phyloP scores from a whole-genome alignment of 2,888 invertebrate species.

The Allolobophora icterica region DNA sequence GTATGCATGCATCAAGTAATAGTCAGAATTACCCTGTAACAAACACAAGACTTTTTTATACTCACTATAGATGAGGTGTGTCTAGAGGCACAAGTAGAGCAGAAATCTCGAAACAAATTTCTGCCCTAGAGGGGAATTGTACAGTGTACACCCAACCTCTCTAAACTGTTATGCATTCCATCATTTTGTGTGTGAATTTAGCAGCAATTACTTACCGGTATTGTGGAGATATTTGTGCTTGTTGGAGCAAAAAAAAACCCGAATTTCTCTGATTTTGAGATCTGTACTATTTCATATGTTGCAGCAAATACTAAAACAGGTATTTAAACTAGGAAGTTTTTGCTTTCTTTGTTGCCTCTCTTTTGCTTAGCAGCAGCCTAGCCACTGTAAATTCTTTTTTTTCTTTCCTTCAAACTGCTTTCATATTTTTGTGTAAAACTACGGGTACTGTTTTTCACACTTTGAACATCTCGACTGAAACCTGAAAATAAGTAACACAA shows the following conservation, averaged over 20 bases:
- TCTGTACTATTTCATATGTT: slow-evolving; percentile 9
- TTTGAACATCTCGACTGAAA: neutral
- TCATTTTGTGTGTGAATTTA: too few species aligned
- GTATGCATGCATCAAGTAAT: too few species aligned
- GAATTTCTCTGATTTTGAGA: neutral
- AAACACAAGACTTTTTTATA: too few species aligned
- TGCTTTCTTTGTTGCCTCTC: neutral
- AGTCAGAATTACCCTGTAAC: too few species aligned
- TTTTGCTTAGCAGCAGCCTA: neutral
- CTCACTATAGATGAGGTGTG: too few species aligned
- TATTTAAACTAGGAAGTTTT: neutral
- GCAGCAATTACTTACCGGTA: too few species aligned
- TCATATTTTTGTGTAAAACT: neutral
- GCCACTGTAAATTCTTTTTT: neutral
- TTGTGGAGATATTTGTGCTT: too few species aligned
- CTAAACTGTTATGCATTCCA: too few species aligned
- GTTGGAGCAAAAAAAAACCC: neutral
- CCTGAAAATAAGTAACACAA: neutral
- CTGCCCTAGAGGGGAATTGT: too few species aligned
- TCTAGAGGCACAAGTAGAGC: too few species aligned
- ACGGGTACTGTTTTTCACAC: slow-evolving; percentile 1
- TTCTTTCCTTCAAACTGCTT: neutral
- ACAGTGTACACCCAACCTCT: too few species aligned
- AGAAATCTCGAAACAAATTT: too few species aligned
- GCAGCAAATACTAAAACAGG: slow-evolving; percentile 10